Evolutionary conservation across 1,140 invertebrate genomes (phyloP).

Genomic region (Drosophila littoralis): DNA sequence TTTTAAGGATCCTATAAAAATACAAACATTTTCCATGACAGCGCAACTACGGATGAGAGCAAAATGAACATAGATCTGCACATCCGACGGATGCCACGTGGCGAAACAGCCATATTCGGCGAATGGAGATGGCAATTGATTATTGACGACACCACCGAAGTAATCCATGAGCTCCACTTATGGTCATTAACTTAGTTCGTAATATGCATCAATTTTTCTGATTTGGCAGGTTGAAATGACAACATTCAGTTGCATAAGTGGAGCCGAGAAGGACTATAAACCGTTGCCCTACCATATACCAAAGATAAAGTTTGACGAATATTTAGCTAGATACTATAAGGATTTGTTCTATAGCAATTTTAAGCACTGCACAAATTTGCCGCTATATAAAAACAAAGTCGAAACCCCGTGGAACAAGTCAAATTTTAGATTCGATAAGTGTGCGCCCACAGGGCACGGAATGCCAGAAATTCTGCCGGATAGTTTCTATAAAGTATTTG

Average conservation of each 20-base stretch:
- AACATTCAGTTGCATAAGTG: not conserved
- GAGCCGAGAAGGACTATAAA: not conserved
- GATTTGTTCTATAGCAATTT: not conserved
- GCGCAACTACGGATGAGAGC: constrained; percentile 4
- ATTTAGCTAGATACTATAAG: not conserved
- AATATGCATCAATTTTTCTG: not conserved
- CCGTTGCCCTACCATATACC: not conserved
- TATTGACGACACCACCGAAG: not conserved
- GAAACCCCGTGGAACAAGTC: not conserved
- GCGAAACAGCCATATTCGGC: not conserved
- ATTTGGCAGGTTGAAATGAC: not conserved
- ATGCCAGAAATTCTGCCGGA: not conserved
- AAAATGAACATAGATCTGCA: not conserved
- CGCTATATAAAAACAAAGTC: not conserved
- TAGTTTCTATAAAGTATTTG: not conserved
- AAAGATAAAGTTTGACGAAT: not conserved
- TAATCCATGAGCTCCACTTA: not conserved
- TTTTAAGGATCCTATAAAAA: not conserved
- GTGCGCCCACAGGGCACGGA: not conserved
- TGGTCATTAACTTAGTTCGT: not conserved
- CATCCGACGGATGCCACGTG: not conserved
- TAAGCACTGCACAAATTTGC: not conserved
- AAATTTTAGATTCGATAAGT: not conserved
- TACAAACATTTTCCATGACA: not conserved
- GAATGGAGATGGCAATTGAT: not conserved